These are phyloP conservation scores for Smithornis capensis DNA, from an alignment of 2,113 vertebrate genomes.

Conservation along the genomic window DNA sequence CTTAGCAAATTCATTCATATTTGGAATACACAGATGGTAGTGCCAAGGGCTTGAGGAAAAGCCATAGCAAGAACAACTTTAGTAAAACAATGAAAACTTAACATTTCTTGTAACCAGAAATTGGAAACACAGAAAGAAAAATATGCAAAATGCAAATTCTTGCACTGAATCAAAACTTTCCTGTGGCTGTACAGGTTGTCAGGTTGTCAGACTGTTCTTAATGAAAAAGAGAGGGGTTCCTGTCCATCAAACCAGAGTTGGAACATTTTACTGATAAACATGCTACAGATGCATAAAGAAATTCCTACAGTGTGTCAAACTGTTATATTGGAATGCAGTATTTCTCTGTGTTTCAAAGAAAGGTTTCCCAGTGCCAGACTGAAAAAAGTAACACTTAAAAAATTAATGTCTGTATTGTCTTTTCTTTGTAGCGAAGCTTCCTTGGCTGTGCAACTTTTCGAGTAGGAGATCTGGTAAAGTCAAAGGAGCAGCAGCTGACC, in stretches of 20 bases:
- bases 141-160: background rate
- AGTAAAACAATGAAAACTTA: background rate
- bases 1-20: conserved; percentile 31
- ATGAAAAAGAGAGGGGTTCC: background rate
- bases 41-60: conserved; percentile 18
- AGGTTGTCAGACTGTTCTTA: background rate
- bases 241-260: background rate
- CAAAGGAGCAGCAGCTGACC: conserved; percentile 88
- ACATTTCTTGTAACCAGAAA: background rate
- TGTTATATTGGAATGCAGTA: background rate
- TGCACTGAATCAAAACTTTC: background rate
- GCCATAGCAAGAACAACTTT: background rate
- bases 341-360: background rate
- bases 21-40: background rate
- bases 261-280: background rate
- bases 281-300: background rate
- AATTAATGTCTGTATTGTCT: background rate
- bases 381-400: background rate
- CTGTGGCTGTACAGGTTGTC: background rate
- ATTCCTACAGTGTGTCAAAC: background rate
- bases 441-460: conserved; percentile 90
- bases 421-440: conserved; percentile 83
- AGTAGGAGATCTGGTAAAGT: conserved; percentile 87
- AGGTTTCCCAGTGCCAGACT: background rate
- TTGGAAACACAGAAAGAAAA: background rate